Percentiles rank a stretch among this genome's conserved stretches.
Conservation (phyloP, 2,113 vertebrate species). For the Chaenogobius annularis region DNA sequence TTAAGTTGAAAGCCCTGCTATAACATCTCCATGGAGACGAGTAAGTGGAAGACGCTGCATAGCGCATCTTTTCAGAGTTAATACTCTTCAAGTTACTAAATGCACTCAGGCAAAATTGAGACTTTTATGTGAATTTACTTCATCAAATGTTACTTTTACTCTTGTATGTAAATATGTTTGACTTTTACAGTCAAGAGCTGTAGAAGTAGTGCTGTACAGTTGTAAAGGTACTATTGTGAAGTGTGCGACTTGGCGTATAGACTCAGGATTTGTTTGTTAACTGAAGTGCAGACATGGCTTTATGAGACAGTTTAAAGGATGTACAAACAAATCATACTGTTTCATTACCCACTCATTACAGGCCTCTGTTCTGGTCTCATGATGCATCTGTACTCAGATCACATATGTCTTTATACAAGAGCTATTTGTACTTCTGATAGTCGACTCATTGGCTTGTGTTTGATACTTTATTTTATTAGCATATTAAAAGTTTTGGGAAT, state of each 20-base stretch:
- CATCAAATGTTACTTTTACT: no score
- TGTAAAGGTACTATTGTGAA: background rate
- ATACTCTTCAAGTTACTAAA: no score
- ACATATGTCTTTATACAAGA: background rate
- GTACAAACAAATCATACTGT: conserved; percentile 3
- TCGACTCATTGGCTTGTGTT: background rate
- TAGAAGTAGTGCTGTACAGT: background rate
- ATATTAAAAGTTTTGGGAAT: background rate
- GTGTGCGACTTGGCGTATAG: background rate
- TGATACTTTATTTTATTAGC: background rate
- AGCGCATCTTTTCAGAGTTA: no score
- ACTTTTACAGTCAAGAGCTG: background rate
- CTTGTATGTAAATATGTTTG: background rate
- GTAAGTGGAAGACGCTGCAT: no score
- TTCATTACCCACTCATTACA: conserved; percentile 7
- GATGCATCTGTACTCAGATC: background rate
- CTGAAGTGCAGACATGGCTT: conserved; percentile 4
- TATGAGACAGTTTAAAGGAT: conserved; percentile 10
- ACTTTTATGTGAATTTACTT: no score
- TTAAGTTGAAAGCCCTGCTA: no score
- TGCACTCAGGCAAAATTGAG: no score
- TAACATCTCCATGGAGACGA: no score
- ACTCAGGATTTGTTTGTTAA: background rate
- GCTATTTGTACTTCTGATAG: background rate
- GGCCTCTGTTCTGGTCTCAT: background rate